These are phyloP conservation scores for Platanista minor DNA, from an alignment of 2,113 vertebrate species.

Conservation along the genomic window DNA sequence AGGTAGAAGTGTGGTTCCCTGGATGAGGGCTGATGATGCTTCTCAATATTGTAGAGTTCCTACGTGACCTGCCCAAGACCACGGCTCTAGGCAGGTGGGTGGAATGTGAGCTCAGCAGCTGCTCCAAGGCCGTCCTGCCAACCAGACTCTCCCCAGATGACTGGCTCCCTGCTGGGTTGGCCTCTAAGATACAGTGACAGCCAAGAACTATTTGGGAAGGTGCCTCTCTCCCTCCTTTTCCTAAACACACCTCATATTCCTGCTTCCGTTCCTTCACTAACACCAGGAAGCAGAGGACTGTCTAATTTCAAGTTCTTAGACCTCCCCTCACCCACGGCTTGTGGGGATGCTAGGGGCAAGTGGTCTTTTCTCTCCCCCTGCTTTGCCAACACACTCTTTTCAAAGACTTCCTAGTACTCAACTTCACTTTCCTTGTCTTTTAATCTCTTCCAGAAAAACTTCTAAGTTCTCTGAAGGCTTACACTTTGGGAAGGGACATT, in stretches of 20 bases:
- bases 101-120: too few relatives aligned
- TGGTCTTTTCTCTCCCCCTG: not conserved
- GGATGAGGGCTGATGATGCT: fast-evolving
- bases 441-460: not conserved
- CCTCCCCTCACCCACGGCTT: fast-evolving
- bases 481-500: too few relatives aligned
- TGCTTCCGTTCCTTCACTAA: fast-evolving
- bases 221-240: fast-evolving
- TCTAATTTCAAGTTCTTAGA: not conserved
- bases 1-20: fast-evolving
- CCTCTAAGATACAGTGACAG: not conserved
- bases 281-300: fast-evolving
- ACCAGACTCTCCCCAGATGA: fast-evolving
- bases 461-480: not conserved
- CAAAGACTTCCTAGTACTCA: too few relatives aligned
- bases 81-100: fast-evolving
- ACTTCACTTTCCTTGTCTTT: not conserved
- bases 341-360: fast-evolving
- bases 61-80: too few relatives aligned
- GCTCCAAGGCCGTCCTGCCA: fast-evolving
- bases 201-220: fast-evolving
- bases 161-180: fast-evolving
- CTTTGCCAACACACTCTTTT: not conserved
- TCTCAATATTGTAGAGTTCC: not conserved
- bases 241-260: not conserved